Percentiles rank a stretch among this genome's conserved stretches.
Conservation (phyloP, 2,113 vertebrate species). For the Mesitornis unicolor region DNA sequence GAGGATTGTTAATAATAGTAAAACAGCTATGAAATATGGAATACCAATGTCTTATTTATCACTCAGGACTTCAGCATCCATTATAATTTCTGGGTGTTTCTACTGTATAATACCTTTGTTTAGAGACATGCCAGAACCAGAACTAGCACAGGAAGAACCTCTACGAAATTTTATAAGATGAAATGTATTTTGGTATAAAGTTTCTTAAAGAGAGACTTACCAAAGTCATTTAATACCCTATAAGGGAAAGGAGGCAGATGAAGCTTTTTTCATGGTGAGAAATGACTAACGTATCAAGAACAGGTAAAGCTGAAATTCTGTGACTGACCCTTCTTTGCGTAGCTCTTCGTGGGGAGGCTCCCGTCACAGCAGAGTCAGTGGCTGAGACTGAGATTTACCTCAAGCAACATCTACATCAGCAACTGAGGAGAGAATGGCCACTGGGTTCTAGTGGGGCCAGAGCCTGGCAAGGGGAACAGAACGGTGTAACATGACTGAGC, state of each 20-base stretch:
- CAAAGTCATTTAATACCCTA: neutral
- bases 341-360: neutral
- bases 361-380: neutral
- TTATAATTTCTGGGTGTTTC: neutral
- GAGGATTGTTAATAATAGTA: neutral
- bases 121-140: neutral
- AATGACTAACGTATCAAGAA: neutral
- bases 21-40: neutral
- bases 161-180: neutral
- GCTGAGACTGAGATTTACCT: neutral
- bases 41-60: neutral
- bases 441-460: rapidly evolving
- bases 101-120: neutral
- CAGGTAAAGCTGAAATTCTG: neutral
- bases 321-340: neutral
- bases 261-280: neutral
- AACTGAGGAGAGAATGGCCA: neutral
- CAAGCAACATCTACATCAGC: neutral
- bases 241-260: neutral
- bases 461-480: neutral
- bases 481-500: neutral
- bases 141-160: neutral
- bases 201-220: neutral
- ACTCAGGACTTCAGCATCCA: neutral
- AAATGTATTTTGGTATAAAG: neutral